Conservation (phyloP, 2,797 vertebrate species). For the Clarias laeviceps region DNA sequence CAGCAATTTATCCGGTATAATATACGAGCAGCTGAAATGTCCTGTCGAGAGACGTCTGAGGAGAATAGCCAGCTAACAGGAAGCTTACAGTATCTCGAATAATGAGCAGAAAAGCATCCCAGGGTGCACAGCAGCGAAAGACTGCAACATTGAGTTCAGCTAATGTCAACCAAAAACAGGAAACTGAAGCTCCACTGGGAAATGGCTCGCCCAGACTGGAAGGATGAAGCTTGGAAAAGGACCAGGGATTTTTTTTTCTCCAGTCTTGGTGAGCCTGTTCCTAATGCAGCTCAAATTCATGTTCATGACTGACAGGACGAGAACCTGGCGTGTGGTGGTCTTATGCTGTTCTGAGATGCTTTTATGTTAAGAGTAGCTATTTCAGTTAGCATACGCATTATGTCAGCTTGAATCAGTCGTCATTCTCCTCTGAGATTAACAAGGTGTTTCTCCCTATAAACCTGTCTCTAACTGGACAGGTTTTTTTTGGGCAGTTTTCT, state of each 20-base stretch:
- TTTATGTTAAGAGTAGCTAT: neutral
- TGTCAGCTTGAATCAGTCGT: neutral
- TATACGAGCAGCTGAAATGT: neutral
- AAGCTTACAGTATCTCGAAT: neutral
- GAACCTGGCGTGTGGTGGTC: neutral
- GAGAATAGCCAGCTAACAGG: neutral
- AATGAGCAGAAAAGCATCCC: neutral
- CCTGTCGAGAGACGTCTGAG: neutral
- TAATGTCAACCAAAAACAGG: neutral
- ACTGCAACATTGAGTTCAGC: neutral
- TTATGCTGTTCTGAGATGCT: neutral
- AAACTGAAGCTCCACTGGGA: neutral
- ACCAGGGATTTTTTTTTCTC: neutral
- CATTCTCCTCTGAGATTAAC: neutral
- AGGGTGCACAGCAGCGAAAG: neutral
- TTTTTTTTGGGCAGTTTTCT: neutral
- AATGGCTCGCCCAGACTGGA: neutral
- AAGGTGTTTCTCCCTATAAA: neutral
- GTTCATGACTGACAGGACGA: neutral
- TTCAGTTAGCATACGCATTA: too few relatives aligned
- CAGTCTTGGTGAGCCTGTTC: neutral
- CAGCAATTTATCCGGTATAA: neutral
- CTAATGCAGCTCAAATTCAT: neutral
- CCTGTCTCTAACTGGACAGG: too few relatives aligned
- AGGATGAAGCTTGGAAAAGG: neutral